Conservation (phyloP, 2,113 vertebrate genomes). For the Balaeniceps rex region DNA sequence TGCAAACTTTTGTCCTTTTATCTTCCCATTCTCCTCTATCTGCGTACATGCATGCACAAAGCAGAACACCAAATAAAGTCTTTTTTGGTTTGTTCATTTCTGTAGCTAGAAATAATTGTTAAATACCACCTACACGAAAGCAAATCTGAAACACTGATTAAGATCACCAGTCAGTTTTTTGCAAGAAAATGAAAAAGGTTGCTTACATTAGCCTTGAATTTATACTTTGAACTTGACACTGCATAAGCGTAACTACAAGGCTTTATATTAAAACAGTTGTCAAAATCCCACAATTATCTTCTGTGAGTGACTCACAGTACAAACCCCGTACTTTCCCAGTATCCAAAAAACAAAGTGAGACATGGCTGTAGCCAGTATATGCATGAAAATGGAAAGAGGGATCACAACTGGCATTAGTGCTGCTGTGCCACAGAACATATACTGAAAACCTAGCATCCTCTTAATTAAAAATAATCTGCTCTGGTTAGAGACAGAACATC, state of each 20-base stretch:
- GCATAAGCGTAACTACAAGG: neutral
- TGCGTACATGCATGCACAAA: neutral
- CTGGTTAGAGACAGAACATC: neutral
- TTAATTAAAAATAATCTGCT: neutral
- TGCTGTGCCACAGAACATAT: neutral
- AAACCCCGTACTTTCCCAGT: neutral
- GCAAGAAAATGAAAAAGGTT: neutral
- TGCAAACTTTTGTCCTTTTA: neutral
- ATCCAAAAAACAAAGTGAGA: neutral
- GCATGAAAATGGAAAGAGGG: neutral
- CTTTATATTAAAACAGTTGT: neutral
- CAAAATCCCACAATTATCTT: neutral
- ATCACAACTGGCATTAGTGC: neutral
- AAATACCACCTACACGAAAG: neutral
- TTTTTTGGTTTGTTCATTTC: neutral
- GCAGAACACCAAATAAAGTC: neutral
- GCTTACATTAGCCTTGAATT: neutral
- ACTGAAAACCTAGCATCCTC: neutral
- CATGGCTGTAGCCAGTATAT: rapidly evolving
- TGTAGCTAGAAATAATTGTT: neutral
- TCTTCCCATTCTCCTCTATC: neutral
- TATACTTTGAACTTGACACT: neutral
- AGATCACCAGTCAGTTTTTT: neutral
- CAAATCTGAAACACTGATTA: neutral
- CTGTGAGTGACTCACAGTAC: neutral